Evolutionary conservation across 2,113 vertebrate species (phyloP).

Genomic region (Pantherophis guttatus): DNA sequence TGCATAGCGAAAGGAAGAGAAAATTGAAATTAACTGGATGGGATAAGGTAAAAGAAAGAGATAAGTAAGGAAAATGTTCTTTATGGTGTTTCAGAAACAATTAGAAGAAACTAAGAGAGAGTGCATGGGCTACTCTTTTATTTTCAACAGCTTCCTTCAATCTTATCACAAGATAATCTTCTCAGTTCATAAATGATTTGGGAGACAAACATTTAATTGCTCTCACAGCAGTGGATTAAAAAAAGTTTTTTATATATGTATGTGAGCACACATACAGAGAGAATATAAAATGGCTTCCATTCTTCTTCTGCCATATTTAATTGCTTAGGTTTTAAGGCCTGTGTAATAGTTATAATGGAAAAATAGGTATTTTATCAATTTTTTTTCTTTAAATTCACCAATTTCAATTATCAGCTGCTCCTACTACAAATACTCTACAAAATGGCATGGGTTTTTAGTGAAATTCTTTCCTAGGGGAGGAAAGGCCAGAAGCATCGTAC

Average conservation of each 20-base stretch:
- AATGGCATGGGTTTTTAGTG: neutral
- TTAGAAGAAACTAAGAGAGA: neutral
- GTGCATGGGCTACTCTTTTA: neutral
- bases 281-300: neutral
- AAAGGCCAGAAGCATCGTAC: neutral
- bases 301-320: neutral
- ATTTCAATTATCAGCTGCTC: neutral
- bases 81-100: neutral
- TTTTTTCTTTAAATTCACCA: neutral
- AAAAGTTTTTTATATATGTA: neutral
- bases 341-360: neutral
- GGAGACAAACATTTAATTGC: neutral
- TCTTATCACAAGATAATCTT: neutral
- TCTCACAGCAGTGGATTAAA: neutral
- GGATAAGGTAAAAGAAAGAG: neutral
- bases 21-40: neutral
- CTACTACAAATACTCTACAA: neutral
- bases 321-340: neutral
- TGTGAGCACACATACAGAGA: neutral
- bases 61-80: neutral
- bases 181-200: neutral
- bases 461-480: neutral
- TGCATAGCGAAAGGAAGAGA: neutral
- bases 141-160: neutral
- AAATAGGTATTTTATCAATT: neutral